These are phyloP conservation scores for Leucania comma DNA, from an alignment of 2,888 invertebrate genomes.

Conservation along the genomic window DNA sequence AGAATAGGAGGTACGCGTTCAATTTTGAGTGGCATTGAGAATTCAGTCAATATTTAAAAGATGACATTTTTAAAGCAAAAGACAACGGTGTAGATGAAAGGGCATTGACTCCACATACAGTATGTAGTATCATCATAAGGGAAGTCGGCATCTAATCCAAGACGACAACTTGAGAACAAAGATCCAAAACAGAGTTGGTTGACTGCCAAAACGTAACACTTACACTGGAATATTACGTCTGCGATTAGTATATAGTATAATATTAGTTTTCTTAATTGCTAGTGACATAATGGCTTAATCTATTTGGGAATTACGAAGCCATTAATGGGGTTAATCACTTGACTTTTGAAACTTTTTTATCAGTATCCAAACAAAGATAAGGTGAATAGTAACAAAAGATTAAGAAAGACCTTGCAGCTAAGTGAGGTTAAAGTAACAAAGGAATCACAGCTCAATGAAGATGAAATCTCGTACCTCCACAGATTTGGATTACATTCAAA, in stretches of 20 bases:
- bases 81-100: slow-evolving; percentile 32
- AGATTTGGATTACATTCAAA: slow-evolving; percentile 10
- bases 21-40: slow-evolving; percentile 1
- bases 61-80: not conserved
- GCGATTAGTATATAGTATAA: not conserved
- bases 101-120: slow-evolving; percentile 53
- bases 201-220: slow-evolving; percentile 36
- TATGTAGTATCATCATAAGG: slow-evolving; percentile 43
- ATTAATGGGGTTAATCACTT: slow-evolving; percentile 22
- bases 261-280: slow-evolving; percentile 8
- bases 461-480: not conserved
- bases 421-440: slow-evolving; percentile 7
- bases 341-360: slow-evolving; percentile 8
- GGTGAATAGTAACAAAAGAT: slow-evolving; percentile 11
- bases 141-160: slow-evolving; percentile 30
- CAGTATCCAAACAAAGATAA: not conserved
- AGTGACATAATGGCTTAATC: slow-evolving; percentile 45
- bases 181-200: slow-evolving; percentile 41
- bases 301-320: slow-evolving; percentile 17
- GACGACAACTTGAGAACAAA: slow-evolving; percentile 43
- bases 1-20: not conserved
- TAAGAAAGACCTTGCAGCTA: slow-evolving; percentile 4
- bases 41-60: not conserved
- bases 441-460: slow-evolving; percentile 2
- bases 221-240: slow-evolving; percentile 1